Evolutionary conservation across 2,888 invertebrate genomes (phyloP).

Genomic region (Protonemura montana): DNA sequence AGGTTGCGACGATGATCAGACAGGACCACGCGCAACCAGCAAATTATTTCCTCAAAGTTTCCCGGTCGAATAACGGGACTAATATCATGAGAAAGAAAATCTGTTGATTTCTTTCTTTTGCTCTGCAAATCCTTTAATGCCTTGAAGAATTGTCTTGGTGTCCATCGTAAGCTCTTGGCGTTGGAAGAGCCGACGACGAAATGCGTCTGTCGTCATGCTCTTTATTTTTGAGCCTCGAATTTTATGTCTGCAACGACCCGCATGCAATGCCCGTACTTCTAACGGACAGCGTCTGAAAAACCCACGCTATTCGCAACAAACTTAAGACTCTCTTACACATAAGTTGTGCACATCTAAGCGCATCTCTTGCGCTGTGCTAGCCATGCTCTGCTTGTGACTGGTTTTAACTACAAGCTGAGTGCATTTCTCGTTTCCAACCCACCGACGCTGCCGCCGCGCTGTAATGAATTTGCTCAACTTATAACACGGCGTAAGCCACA

Average conservation of each 20-base stretch:
- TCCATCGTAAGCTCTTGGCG: background rate
- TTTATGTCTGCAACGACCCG: background rate
- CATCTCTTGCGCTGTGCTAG: background rate
- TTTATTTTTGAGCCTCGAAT: background rate
- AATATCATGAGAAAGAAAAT: background rate
- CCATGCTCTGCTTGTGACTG: background rate
- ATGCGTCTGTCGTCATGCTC: background rate
- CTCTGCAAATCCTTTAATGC: background rate
- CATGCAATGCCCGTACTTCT: background rate
- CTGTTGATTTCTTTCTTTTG: background rate
- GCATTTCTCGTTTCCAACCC: background rate
- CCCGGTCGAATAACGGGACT: background rate
- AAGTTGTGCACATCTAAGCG: background rate
- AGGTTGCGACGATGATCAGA: background rate
- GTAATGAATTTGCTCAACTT: conserved; percentile 20
- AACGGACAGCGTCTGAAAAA: background rate
- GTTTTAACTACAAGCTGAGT: background rate
- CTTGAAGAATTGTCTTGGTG: background rate
- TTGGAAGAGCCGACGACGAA: background rate
- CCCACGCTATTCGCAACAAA: background rate
- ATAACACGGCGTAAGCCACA: background rate
- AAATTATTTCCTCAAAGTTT: background rate
- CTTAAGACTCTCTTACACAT: conserved; percentile 25
- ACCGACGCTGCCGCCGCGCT: background rate
- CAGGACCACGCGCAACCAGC: background rate